Conservation (phyloP, 2,113 vertebrate genomes). For the Furnarius figulus region DNA sequence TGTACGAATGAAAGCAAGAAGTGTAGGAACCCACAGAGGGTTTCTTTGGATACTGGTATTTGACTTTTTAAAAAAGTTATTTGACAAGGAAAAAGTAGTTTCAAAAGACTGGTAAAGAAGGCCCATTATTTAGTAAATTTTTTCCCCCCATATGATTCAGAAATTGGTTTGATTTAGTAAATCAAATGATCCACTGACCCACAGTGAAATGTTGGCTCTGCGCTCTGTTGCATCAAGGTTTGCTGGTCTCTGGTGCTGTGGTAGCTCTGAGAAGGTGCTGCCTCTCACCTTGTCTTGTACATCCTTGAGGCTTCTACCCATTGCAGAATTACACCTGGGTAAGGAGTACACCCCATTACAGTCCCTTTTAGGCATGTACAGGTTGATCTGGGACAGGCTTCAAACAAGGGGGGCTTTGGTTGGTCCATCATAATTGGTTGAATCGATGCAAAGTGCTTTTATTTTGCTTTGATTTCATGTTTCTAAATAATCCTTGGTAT, state of each 20-base stretch:
- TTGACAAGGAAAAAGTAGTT: neutral
- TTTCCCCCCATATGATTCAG: accelerated
- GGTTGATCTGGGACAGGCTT: neutral
- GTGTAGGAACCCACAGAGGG: neutral
- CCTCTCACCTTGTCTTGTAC: neutral
- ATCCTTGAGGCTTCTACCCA: neutral
- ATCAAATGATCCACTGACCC: neutral
- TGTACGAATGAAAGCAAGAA: neutral
- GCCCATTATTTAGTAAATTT: neutral
- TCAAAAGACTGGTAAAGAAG: neutral
- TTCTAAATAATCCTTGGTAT: neutral
- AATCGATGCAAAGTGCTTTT: neutral
- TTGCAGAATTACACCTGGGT: neutral
- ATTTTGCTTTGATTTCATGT: neutral
- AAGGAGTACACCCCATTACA: neutral
- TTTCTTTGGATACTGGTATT: neutral
- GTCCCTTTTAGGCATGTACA: accelerated
- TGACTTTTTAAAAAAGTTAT: neutral
- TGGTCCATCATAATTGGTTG: neutral
- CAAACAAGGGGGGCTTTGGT: neutral
- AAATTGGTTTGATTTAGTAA: neutral
- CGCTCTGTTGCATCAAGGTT: neutral
- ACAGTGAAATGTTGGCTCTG: neutral
- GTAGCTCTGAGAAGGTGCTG: neutral
- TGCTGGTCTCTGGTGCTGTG: neutral